Conservation (phyloP, 1,140 invertebrate genomes). For the Drosophila parvula region DNA sequence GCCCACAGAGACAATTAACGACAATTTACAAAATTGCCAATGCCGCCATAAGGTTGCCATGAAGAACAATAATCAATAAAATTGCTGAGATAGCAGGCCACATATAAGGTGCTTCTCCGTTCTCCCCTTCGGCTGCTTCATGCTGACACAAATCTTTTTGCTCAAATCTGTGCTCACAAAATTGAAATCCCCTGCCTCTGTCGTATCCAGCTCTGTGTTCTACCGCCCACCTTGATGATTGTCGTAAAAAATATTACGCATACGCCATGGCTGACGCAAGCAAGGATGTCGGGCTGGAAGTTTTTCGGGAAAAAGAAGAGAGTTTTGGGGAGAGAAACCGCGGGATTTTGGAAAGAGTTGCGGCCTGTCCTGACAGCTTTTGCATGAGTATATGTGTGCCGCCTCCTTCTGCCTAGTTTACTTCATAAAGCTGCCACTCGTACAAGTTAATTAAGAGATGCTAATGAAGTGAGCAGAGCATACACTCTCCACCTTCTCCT, state of each 20-base stretch:
- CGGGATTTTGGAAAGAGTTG: constrained; percentile 58
- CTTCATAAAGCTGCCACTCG: constrained; percentile 6
- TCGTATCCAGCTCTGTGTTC: neutral
- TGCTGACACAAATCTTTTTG: constrained; percentile 75
- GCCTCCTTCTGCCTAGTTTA: constrained; percentile 7
- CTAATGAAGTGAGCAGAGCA: constrained; percentile 61
- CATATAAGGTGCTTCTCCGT: constrained; percentile 1
- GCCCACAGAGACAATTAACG: constrained; percentile 58
- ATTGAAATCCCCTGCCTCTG: constrained; percentile 38
- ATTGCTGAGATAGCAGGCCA: constrained; percentile 64
- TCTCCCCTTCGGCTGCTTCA: constrained; percentile 38
- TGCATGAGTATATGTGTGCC: constrained; percentile 26
- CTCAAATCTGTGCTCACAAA: constrained; percentile 63
- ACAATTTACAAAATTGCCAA: constrained; percentile 71
- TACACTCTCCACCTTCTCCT: neutral
- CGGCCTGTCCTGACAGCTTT: constrained; percentile 47
- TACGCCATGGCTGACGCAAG: constrained; percentile 72
- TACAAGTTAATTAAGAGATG: constrained; percentile 79
- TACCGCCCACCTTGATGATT: constrained; percentile 53
- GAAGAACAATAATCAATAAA: constrained; percentile 70
- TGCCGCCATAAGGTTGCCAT: constrained; percentile 37
- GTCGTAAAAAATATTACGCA: constrained; percentile 80
- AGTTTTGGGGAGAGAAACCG: constrained; percentile 19
- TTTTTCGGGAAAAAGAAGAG: constrained; percentile 4
- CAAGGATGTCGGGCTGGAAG: constrained; percentile 32